Conservation (phyloP, 2,797 vertebrate genomes). For the Allobates femoralis region DNA sequence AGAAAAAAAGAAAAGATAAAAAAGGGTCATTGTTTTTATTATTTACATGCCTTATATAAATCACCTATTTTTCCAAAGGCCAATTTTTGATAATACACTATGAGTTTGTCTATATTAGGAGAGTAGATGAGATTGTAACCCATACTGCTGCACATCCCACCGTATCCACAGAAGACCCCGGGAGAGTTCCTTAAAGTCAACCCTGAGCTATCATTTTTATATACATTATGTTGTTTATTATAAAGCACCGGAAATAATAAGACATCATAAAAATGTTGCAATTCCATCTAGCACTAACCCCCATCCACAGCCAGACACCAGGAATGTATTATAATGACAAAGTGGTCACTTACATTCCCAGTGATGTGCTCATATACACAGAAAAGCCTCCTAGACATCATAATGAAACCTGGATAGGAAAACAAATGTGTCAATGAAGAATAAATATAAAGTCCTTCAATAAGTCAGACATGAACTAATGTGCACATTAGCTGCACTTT, state of each 20-base stretch:
- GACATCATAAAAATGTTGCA: neutral
- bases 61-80: no score
- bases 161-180: neutral
- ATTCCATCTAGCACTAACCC: neutral
- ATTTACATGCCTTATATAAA: no score
- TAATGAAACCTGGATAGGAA: no score
- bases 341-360: conserved; percentile 21
- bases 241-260: conserved; percentile 15
- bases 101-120: no score
- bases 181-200: neutral
- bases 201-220: neutral
- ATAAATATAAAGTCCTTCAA: neutral
- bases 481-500: neutral
- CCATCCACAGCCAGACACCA: neutral
- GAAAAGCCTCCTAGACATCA: neutral
- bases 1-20: no score
- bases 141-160: neutral
- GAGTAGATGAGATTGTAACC: neutral
- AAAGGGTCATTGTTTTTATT: no score
- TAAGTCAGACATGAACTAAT: neutral
- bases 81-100: no score
- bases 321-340: conserved; percentile 9
- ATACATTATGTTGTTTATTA: neutral
- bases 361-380: neutral
- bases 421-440: no score